Percentiles rank a stretch among this genome's conserved stretches.
Conservation (phyloP, 2,888 invertebrate species). For the Eilema depressum region DNA sequence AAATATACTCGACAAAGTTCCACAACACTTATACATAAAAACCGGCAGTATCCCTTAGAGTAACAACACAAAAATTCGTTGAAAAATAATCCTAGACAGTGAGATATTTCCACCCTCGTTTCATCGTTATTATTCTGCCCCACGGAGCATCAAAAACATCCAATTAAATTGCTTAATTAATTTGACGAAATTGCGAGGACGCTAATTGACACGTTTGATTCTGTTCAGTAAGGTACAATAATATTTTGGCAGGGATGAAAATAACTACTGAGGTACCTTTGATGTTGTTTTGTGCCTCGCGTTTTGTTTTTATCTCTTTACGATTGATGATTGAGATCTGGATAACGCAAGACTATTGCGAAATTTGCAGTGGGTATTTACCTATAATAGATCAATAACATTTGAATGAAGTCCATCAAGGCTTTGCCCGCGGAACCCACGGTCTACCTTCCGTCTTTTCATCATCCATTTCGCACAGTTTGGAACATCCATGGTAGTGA, state of each 20-base stretch:
- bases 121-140: constrained; percentile 4
- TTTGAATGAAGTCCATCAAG: too few species aligned
- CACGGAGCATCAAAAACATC: neutral
- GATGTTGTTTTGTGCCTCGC: too few species aligned
- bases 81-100: neutral
- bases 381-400: too few species aligned
- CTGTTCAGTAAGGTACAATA: constrained; percentile 1
- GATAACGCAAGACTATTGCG: too few species aligned
- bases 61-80: neutral
- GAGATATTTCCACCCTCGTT: neutral
- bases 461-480: too few species aligned
- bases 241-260: neutral
- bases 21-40: neutral
- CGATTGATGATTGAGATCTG: too few species aligned
- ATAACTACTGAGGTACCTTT: neutral
- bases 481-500: too few species aligned
- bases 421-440: too few species aligned
- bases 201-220: constrained; percentile 1
- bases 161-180: constrained; percentile 2
- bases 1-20: neutral
- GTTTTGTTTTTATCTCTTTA: too few species aligned
- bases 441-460: too few species aligned
- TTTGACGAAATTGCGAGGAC: neutral
- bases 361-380: too few species aligned
- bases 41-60: neutral